Conservation (phyloP, 1,140 invertebrate genomes). For the Goniozus legneri region DNA sequence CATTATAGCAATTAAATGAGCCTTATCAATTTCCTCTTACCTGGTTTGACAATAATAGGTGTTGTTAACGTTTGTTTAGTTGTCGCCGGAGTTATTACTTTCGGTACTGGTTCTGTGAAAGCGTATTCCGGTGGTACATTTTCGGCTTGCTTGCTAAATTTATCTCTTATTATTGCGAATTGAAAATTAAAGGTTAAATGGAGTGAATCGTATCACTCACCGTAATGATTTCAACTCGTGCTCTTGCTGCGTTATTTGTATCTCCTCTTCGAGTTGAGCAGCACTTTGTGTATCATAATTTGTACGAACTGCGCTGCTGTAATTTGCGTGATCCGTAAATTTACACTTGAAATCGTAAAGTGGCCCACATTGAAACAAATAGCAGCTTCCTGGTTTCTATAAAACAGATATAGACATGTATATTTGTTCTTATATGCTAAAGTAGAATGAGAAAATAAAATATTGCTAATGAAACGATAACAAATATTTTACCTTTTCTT, state of each 20-base stretch:
- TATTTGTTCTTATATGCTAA: not conserved
- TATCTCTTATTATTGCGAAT: not conserved
- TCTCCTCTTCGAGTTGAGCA: conserved; percentile 66
- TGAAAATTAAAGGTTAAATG: not conserved
- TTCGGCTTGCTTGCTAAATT: conserved; percentile 27
- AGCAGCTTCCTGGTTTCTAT: conserved; percentile 84
- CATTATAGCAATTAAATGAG: too few species aligned
- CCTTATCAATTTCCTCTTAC: too few species aligned
- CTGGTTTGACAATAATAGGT: conserved; percentile 26
- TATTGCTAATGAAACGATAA: conserved; percentile 2
- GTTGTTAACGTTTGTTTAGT: conserved; percentile 32
- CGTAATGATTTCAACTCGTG: conserved; percentile 74
- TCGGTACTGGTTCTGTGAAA: conserved; percentile 29
- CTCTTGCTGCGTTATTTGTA: conserved; percentile 73
- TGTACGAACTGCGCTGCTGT: conserved; percentile 81
- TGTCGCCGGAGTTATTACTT: conserved; percentile 23
- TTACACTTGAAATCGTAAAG: conserved; percentile 88
- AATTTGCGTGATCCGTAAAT: conserved; percentile 84
- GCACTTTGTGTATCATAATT: conserved; percentile 55
- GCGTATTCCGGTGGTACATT: conserved; percentile 29
- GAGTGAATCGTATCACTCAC: conserved; percentile 50
- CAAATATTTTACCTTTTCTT: conserved; percentile 73
- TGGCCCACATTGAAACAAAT: conserved; percentile 86
- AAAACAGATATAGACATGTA: conserved; percentile 1
- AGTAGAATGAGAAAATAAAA: not conserved